Conservation (phyloP, 1,140 invertebrate species). For the Eumaeus atala region DNA sequence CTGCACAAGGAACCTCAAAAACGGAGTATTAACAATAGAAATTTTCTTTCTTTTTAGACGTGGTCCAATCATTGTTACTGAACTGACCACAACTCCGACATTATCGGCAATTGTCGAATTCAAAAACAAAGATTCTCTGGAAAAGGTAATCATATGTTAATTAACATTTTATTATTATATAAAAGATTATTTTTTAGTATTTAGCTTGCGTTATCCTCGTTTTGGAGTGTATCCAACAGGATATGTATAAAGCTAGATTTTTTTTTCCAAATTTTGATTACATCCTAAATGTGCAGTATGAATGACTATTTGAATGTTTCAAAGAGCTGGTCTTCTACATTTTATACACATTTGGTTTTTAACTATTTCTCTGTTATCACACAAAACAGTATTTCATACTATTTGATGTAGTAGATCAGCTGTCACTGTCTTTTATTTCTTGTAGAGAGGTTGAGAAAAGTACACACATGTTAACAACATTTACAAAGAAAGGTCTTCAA, state of each 20-base stretch:
- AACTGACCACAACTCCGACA: constrained; percentile 71
- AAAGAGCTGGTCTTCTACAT: constrained; percentile 61
- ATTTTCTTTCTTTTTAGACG: constrained; percentile 73
- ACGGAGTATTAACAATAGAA: constrained; percentile 64
- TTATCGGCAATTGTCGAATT: constrained; percentile 74
- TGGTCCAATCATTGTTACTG: constrained; percentile 73
- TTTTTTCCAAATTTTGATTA: constrained; percentile 50
- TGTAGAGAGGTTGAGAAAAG: background rate
- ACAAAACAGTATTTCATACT: constrained; percentile 12
- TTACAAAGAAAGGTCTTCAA: too few species aligned
- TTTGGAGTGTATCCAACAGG: constrained; percentile 12
- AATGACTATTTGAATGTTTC: constrained; percentile 72
- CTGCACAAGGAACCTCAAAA: constrained; percentile 37
- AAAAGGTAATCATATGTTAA: constrained; percentile 70
- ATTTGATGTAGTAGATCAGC: constrained; percentile 24
- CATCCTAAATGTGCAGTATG: constrained; percentile 41
- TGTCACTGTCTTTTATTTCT: background rate
- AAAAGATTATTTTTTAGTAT: constrained; percentile 32
- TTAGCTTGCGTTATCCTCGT: constrained; percentile 12
- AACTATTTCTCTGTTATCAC: constrained; percentile 2
- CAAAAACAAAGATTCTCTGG: constrained; percentile 72
- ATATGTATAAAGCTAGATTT: constrained; percentile 42
- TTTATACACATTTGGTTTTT: constrained; percentile 23
- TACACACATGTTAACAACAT: background rate
- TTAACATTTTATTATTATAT: constrained; percentile 54